These are phyloP conservation scores for Montipora capricornis DNA, from an alignment of 64 coral and sea anemone species.

Conservation along the genomic window DNA sequence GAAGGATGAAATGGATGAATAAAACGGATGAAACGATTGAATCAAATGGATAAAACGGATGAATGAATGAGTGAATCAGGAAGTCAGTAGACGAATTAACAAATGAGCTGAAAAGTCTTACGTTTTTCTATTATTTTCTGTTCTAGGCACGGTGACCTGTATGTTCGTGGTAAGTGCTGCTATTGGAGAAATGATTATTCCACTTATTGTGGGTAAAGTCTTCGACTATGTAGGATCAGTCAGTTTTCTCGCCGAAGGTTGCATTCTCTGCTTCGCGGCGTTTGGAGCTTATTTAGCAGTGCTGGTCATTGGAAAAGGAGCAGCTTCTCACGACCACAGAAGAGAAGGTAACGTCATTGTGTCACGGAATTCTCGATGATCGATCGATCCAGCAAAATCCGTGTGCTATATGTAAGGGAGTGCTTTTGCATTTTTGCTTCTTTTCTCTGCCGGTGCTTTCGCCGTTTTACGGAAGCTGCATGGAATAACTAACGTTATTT, in stretches of 20 bases:
- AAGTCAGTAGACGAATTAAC: too few species aligned
- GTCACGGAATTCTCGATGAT: not conserved
- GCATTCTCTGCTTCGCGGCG: conserved; percentile 83
- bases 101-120: too few species aligned
- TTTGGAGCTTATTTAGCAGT: conserved; percentile 85
- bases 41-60: too few species aligned
- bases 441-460: too few species aligned
- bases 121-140: not conserved
- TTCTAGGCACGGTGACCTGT: conserved; percentile 88
- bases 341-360: conserved; percentile 22
- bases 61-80: too few species aligned
- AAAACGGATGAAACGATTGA: too few species aligned
- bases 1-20: too few species aligned
- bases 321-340: not conserved
- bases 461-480: too few species aligned
- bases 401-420: too few species aligned
- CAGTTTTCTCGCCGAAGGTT: conserved; percentile 82
- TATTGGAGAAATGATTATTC: conserved; percentile 92
- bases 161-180: conserved; percentile 94
- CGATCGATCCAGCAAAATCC: too few species aligned
- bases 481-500: too few species aligned
- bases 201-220: conserved; percentile 89
- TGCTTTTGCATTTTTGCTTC: too few species aligned
- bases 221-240: conserved; percentile 81
- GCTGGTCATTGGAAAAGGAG: conserved; percentile 81